Evolutionary conservation across 2,888 invertebrate genomes (phyloP), one percentile per base, ranked within the genome.

Genomic region (Cantharis nigra): DNA sequence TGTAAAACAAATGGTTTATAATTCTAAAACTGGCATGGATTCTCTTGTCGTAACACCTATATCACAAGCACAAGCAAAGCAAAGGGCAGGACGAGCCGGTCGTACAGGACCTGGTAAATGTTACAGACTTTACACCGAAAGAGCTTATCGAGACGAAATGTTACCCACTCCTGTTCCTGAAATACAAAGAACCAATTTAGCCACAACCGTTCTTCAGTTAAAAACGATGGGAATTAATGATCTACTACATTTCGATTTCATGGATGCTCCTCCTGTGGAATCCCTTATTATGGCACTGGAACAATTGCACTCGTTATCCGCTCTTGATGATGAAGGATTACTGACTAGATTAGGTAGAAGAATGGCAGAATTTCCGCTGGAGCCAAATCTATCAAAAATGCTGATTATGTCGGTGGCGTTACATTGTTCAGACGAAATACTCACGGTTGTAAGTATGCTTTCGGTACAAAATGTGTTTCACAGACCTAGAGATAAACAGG

Each of bases 181-280:
- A 91, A 99, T 99, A 85, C 99, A 99, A 88, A 92, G 99, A 30
- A 99, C 99, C 1, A 99, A 99, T 90, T 91, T 99, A 83, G 98
- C 98, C 0, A 96, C 97, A 13, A 99, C 98, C 0, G 96, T 98
- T 62, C 89, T 99, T 13, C 98, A 98, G 84, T 89, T 99, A 49
- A 99, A 99, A 89, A 98, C 99, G 0, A 99, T 99, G 99, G 99
- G 99, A 26, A 99, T 99, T 84, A 99, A 99, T 87, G 99, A 99
- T 90, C 90, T 99, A 73, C 89, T 99, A 20, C 96, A 98, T 87
- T 99, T 99, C 88, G 99, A 99, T 90, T 99, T 99, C 90, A 99
- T 99, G 99, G 99, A 99, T 89, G 97, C 99, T 0, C 99, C 99
- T 23, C 98, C 99, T 0, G 97, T 98, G 18, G 98, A 99, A 90